Evolutionary conservation across 2,113 vertebrate species (phyloP).

Genomic region (Verasper variegatus): DNA sequence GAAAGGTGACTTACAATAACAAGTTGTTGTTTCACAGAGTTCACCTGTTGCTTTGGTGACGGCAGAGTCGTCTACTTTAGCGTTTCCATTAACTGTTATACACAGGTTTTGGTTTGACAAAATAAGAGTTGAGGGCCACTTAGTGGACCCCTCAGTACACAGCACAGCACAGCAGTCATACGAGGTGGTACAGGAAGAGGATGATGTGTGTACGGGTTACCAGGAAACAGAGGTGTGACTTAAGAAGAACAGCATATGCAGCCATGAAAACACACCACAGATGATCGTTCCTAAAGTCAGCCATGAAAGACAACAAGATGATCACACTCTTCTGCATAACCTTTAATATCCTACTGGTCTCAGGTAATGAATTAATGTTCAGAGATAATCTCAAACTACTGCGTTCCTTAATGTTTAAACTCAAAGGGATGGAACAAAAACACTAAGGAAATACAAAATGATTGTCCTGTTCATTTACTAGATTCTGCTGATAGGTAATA

Average conservation of each 20-base stretch:
- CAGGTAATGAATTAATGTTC: too few relatives aligned
- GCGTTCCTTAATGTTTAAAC: too few relatives aligned
- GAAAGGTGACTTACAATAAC: not conserved
- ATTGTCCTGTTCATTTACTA: too few relatives aligned
- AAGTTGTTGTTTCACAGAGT: not conserved
- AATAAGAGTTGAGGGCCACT: too few relatives aligned
- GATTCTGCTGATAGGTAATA: too few relatives aligned
- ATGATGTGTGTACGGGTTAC: not conserved
- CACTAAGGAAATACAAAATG: too few relatives aligned
- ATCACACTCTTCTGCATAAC: not conserved
- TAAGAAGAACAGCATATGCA: not conserved
- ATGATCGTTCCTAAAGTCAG: not conserved
- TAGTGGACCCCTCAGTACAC: too few relatives aligned
- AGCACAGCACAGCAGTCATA: not conserved
- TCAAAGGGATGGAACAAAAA: too few relatives aligned
- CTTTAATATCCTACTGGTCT: not conserved
- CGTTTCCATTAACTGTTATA: not conserved
- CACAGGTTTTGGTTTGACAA: not conserved
- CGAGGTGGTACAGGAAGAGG: not conserved
- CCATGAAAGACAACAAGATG: slow-evolving; percentile 11
- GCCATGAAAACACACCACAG: not conserved
- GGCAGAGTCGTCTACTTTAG: too few relatives aligned
- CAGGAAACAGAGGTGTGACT: not conserved
- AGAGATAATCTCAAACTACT: too few relatives aligned
- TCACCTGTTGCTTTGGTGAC: not conserved